phyloP scores from a whole-genome alignment of 2,888 invertebrate genomes.

The Fragum whitleyi region DNA sequence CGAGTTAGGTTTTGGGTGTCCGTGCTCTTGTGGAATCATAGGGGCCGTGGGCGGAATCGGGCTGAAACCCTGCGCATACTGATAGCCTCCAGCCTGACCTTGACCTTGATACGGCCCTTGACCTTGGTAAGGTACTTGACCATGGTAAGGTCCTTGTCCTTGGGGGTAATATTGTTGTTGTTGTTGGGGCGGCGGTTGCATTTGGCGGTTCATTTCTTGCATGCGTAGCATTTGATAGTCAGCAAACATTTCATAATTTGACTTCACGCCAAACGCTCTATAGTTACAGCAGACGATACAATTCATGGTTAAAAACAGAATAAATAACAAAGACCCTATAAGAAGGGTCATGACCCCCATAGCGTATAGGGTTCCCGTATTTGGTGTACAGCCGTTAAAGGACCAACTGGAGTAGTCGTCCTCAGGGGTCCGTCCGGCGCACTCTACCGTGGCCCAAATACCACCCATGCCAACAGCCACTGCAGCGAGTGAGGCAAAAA shows the following conservation, averaged over 20 bases:
- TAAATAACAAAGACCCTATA: neutral
- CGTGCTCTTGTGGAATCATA: neutral
- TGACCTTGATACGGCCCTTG: no score
- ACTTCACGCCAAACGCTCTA: constrained; percentile 26
- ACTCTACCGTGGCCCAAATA: constrained; percentile 13
- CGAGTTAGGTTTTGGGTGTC: neutral
- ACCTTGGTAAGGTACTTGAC: neutral
- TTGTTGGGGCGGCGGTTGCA: neutral
- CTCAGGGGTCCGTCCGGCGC: neutral
- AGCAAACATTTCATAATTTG: constrained; percentile 13
- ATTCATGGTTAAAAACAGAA: constrained; percentile 1
- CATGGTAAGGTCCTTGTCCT: neutral
- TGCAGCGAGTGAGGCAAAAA: neutral
- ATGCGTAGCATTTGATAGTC: constrained; percentile 3
- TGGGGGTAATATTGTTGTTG: neutral
- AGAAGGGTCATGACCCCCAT: constrained; percentile 2
- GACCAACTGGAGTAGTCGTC: neutral
- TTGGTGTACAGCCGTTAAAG: constrained; percentile 14
- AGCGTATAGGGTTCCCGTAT: neutral
- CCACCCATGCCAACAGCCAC: neutral
- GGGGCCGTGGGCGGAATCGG: neutral
- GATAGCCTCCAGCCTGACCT: neutral
- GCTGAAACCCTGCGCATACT: neutral
- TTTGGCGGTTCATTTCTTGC: neutral
- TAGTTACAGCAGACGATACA: constrained; percentile 13